phyloP scores from a whole-genome alignment of 2,888 invertebrate genomes.

The Chrysolina haemoptera region DNA sequence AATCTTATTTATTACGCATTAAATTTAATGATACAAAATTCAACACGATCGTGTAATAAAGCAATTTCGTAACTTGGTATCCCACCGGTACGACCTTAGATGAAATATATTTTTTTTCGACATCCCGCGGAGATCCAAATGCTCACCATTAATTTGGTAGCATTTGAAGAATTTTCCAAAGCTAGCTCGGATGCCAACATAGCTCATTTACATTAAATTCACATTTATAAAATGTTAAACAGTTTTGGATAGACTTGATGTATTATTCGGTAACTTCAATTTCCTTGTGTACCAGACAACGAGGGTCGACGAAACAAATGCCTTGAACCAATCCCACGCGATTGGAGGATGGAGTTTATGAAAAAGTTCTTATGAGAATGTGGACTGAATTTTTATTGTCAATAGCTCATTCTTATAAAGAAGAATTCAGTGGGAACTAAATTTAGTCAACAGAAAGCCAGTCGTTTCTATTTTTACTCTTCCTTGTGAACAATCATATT shows the following conservation, averaged over 20 bases:
- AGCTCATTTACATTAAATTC: slow-evolving; percentile 49
- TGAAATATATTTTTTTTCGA: slow-evolving; percentile 49
- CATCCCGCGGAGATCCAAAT: slow-evolving; percentile 54
- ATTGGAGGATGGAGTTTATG: neutral
- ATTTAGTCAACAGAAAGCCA: too few relatives aligned
- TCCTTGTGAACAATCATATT: too few relatives aligned
- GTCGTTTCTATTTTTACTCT: too few relatives aligned
- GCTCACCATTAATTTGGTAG: slow-evolving; percentile 56
- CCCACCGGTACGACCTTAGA: slow-evolving; percentile 51
- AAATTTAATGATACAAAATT: slow-evolving; percentile 33
- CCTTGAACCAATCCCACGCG: neutral
- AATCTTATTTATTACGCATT: slow-evolving; percentile 27
- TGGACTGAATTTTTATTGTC: neutral
- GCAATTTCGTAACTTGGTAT: slow-evolving; percentile 41
- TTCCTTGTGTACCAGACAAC: slow-evolving; percentile 2
- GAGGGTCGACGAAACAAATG: slow-evolving; percentile 10
- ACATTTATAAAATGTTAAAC: slow-evolving; percentile 49
- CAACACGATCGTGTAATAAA: slow-evolving; percentile 41
- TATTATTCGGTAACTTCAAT: slow-evolving; percentile 21
- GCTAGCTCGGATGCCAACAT: slow-evolving; percentile 39
- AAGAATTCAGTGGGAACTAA: too few relatives aligned
- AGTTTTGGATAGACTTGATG: slow-evolving; percentile 24
- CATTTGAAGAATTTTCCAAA: slow-evolving; percentile 51
- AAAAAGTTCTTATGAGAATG: neutral
- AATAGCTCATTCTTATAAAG: too few relatives aligned